These are phyloP conservation scores for Matsumurasca onukii DNA, from an alignment of 1,140 invertebrate genomes.

Conservation along the genomic window DNA sequence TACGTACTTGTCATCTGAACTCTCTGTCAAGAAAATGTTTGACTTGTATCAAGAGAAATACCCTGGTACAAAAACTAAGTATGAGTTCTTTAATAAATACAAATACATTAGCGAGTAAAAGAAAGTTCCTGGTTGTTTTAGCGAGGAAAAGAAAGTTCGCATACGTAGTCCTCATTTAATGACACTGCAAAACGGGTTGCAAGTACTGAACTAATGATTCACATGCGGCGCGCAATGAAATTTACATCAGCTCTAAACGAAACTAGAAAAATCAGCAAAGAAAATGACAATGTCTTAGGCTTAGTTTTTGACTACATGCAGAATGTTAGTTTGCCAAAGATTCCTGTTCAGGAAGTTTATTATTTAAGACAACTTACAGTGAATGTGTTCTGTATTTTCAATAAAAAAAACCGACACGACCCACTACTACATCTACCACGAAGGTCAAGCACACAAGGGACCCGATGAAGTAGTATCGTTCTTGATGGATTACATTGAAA, in stretches of 20 bases:
- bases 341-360: slow-evolving; percentile 41
- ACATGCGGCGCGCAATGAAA: slow-evolving; percentile 40
- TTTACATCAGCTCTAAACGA: slow-evolving; percentile 42
- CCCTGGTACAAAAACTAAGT: slow-evolving; percentile 39
- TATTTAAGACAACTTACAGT: slow-evolving; percentile 44
- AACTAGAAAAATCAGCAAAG: slow-evolving; percentile 36
- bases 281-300: slow-evolving; percentile 34
- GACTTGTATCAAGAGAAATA: slow-evolving; percentile 41
- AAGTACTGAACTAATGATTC: slow-evolving; percentile 42
- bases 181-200: slow-evolving; percentile 42
- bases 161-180: slow-evolving; percentile 34
- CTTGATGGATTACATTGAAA: slow-evolving; percentile 41
- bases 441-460: slow-evolving; percentile 40
- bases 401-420: slow-evolving; percentile 40
- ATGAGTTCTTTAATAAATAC: slow-evolving; percentile 43
- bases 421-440: slow-evolving; percentile 42
- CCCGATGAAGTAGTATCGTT: slow-evolving; percentile 43
- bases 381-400: slow-evolving; percentile 43
- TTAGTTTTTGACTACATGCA: slow-evolving; percentile 46
- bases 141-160: slow-evolving; percentile 34
- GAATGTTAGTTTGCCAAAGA: slow-evolving; percentile 42
- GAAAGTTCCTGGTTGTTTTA: slow-evolving; percentile 42
- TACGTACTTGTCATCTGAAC: slow-evolving; percentile 42
- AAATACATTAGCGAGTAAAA: too few relatives aligned
- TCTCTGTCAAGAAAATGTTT: slow-evolving; percentile 45